Evolutionary conservation across 2,113 vertebrate genomes (phyloP).

Genomic region (Cyprinodon tularosa): DNA sequence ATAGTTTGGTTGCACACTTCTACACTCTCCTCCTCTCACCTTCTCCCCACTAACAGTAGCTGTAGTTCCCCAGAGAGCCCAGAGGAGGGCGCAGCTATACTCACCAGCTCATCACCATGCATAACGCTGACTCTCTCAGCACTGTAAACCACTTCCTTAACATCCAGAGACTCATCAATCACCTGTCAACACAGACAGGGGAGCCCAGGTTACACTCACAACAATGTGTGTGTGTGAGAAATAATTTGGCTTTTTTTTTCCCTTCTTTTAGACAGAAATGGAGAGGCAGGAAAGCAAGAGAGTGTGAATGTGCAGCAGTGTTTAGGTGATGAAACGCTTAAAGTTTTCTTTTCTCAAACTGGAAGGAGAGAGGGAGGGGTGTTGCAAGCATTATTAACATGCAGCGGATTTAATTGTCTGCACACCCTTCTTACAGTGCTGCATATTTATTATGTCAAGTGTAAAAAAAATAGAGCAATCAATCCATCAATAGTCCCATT

Average conservation of each 20-base stretch:
- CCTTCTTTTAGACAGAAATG: slow-evolving; percentile 21
- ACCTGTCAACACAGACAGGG: slow-evolving; percentile 87
- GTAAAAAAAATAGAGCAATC: too few species aligned
- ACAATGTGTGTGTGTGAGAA: slow-evolving; percentile 35
- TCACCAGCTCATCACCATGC: slow-evolving; percentile 91
- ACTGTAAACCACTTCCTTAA: slow-evolving; percentile 96
- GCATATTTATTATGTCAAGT: background rate
- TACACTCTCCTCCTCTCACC: slow-evolving; percentile 48
- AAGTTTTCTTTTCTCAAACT: slow-evolving; percentile 54
- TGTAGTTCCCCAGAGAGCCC: slow-evolving; percentile 66
- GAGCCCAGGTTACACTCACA: slow-evolving; percentile 77
- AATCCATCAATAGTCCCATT: too few species aligned
- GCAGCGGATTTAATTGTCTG: background rate
- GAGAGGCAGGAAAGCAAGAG: slow-evolving; percentile 26
- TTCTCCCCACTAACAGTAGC: slow-evolving; percentile 41
- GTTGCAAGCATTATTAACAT: slow-evolving; percentile 59
- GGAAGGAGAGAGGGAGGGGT: slow-evolving; percentile 54
- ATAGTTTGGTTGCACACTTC: slow-evolving; percentile 45
- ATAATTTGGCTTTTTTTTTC: background rate
- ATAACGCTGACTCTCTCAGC: slow-evolving; percentile 91
- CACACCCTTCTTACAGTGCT: background rate
- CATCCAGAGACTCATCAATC: slow-evolving; percentile 95
- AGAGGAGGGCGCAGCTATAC: slow-evolving; percentile 77
- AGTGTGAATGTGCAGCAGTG: slow-evolving; percentile 55
- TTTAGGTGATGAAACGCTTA: slow-evolving; percentile 58